These are phyloP conservation scores for Acrocyrtus sp. DNA, from an alignment of 2,888 invertebrate species.

Conservation along the genomic window DNA sequence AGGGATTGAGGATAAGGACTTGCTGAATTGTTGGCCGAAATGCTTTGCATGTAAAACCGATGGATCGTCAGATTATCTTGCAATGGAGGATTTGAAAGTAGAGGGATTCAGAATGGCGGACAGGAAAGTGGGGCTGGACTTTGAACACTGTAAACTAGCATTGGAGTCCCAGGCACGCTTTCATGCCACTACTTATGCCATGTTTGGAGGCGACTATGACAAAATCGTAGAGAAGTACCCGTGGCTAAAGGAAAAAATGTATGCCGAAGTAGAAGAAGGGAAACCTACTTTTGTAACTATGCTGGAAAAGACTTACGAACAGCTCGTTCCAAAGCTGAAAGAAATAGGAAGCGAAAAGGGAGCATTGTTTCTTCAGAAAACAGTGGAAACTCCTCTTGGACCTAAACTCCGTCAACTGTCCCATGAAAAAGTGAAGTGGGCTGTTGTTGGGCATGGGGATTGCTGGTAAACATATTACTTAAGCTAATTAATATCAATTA, in stretches of 20 bases:
- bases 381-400: no score
- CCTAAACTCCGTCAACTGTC: no score
- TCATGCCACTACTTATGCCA: conserved; percentile 60
- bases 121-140: conserved; percentile 56
- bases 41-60: conserved; percentile 38
- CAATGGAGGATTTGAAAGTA: conserved; percentile 37
- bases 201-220: conserved; percentile 56
- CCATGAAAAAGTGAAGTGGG: conserved; percentile 17
- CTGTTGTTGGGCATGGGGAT: conserved; percentile 51
- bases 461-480: no score
- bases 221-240: conserved; percentile 55
- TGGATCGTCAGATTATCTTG: conserved; percentile 44
- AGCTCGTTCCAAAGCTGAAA: conserved; percentile 29
- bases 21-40: conserved; percentile 26
- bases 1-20: conserved; percentile 22
- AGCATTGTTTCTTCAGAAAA: conserved; percentile 20
- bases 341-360: conserved; percentile 17
- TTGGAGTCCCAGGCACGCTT: conserved; percentile 53
- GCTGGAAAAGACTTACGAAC: background rate
- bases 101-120: conserved; percentile 55
- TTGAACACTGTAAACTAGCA: conserved; percentile 44
- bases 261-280: conserved; percentile 33
- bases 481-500: no score
- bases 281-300: no score
- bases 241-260: conserved; percentile 51